phyloP scores from a whole-genome alignment of 2,888 invertebrate species.

The Drosophila mayaguana region DNA sequence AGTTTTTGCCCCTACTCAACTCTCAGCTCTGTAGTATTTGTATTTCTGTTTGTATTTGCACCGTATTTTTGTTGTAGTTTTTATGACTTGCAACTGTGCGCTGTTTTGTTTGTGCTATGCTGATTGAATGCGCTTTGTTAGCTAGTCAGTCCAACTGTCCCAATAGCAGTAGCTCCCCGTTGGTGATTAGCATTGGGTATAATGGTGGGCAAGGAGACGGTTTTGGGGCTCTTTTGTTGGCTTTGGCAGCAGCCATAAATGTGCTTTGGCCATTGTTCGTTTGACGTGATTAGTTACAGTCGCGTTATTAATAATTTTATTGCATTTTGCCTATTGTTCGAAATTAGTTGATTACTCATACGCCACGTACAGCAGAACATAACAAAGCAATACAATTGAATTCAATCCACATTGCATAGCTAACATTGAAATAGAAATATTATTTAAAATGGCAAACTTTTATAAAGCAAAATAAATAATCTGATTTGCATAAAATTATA shows the following conservation, averaged over 20 bases:
- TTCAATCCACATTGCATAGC: neutral
- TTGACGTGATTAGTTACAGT: slow-evolving; percentile 69
- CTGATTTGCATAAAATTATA: neutral
- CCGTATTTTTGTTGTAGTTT: slow-evolving; percentile 60
- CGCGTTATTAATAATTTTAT: slow-evolving; percentile 63
- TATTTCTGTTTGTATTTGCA: slow-evolving; percentile 14
- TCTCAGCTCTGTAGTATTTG: slow-evolving; percentile 39
- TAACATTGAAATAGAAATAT: neutral
- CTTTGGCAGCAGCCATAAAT: slow-evolving; percentile 49
- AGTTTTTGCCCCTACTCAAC: neutral
- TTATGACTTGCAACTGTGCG: slow-evolving; percentile 77
- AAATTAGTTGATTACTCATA: slow-evolving; percentile 56
- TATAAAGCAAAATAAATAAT: neutral
- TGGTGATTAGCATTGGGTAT: slow-evolving; percentile 16
- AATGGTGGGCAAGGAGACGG: neutral
- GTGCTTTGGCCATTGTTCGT: slow-evolving; percentile 51
- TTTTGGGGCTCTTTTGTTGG: slow-evolving; percentile 54
- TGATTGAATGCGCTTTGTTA: slow-evolving; percentile 78
- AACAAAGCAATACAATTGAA: slow-evolving; percentile 8
- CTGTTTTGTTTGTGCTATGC: slow-evolving; percentile 63
- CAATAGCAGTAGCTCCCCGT: neutral
- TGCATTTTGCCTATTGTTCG: slow-evolving; percentile 46
- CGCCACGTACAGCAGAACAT: slow-evolving; percentile 26
- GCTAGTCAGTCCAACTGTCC: slow-evolving; percentile 34
- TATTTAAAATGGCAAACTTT: neutral